Base-by-base conservation (phyloP, 2,113 vertebrate genomes). In the Pipra filicauda region DNA sequence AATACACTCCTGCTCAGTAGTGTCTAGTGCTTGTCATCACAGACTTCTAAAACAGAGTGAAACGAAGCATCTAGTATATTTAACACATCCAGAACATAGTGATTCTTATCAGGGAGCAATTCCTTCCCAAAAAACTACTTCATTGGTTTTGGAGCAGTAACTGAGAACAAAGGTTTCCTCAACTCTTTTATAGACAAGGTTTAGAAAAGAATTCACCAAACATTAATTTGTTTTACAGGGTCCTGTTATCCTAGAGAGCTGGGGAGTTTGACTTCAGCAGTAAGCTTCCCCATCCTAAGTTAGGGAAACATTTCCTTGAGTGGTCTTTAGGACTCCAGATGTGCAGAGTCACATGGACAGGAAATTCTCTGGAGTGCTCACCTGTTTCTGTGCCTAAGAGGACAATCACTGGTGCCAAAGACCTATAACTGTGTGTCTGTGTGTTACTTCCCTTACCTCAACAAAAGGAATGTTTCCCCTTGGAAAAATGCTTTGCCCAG, bases 381-480 rank as follows among this genome's bases (percentile, higher is more conserved):
- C 58, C 14, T 72, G 11, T 51, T 74, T 69, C 65, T 81, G 43
- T 37, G 26, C 41, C 65, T 54, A 59, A 26, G 23, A 74, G n/a
- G 33, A 46, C 10, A 69, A 76, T 1, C 39, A 51, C 57, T 17
- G 27, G 33, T 67, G 67, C 33, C 66, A 35, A 52, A 69, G 54
- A 73, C 14, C 28, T 17, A 0, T 1, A 64, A 48, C 24, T 12
- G 5, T 4, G n/a, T 8, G 3, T 30, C 19, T 49, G n/a, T 27
- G 8, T 35, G 31, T n/a, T 69, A 31, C 39, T 61, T 82, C 20
- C 49, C 18, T 21, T 52, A 41, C 19, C 46, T 37, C 30, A 15
- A 12, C 44, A 57, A 24, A 69, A 72, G 39, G 6, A 59, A 2
- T n/a, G 18, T 49, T 82, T 82, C 52, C 52, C n/a, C 31, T 10